Base-by-base conservation (phyloP, 1,140 invertebrate genomes). In the Bombus waltoni region DNA sequence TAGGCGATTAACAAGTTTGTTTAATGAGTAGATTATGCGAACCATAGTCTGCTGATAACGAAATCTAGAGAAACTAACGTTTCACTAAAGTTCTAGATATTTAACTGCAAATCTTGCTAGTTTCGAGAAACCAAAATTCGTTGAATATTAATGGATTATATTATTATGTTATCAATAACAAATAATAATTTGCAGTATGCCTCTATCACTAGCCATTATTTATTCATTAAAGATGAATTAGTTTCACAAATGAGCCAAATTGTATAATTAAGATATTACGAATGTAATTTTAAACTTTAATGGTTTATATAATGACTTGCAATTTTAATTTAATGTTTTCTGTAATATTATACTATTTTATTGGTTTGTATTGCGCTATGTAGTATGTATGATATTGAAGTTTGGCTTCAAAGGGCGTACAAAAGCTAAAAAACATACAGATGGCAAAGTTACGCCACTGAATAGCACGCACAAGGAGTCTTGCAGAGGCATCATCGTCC, bases 361-460 rank as follows among this genome's bases (percentile, higher is more conserved):
- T 10, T 35, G 0, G 10, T 32, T 25, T 11, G n/a, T 13, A 44
- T 18, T 32, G 10, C 0, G 13, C 28, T 28, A 25, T 2, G 1
- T 59, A 59, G 2, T 15, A 2, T 15, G 10, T 13, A 18, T 4
- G 10, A 15, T 42, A 10, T 6, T 22, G 44, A 47, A 18, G 15
- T 38, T 42, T 3, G 9, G 15, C 0, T 68, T 42, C 15, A 47
- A 53, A 53, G 47, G 18, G 18, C 47, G 1, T 53, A 59, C 71
- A n/a, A 9, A 59, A 70, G 47, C 11, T 38, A 82, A 57, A 83
- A 77, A 84, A 84, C 3, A 42, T 35, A 28, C 44, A 70, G n/a
- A 59, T 62, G 13, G 22, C 59, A 44, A 40, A 62, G 65, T 87
- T 89, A 89, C 88, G 88, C 88, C 88, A 88, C 66, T 90, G 89